These are phyloP conservation scores for honey bee (Apis mellifera) DNA, from an alignment of 1,140 invertebrate genomes.

Conservation along the genomic window Amel_HAv3.1 CM009931.2:7933001-7933500, in stretches of 20 bases:
- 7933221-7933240: slow-evolving; percentile 74
- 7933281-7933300: not conserved
- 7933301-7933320: not conserved
- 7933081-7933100: not conserved
- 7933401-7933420: not conserved
- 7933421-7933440: slow-evolving; percentile 10
- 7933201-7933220: slow-evolving; percentile 75
- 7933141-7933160: slow-evolving; percentile 56
- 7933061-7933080: not conserved
- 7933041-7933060: not conserved
- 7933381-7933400: not conserved
- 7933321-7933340: slow-evolving; percentile 5
- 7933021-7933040: not conserved
- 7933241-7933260: not conserved
- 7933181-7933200: slow-evolving; percentile 42
- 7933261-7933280: not conserved
- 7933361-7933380: not conserved
- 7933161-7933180: slow-evolving; percentile 26
- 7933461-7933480: slow-evolving; percentile 50
- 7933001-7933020: not conserved
- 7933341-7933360: not conserved
- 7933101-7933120: slow-evolving; percentile 7
- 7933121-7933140: not conserved
- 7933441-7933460: not conserved
- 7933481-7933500: slow-evolving; percentile 37